Conservation (phyloP, 2,797 vertebrate genomes). For the Lagodon rhomboides region DNA sequence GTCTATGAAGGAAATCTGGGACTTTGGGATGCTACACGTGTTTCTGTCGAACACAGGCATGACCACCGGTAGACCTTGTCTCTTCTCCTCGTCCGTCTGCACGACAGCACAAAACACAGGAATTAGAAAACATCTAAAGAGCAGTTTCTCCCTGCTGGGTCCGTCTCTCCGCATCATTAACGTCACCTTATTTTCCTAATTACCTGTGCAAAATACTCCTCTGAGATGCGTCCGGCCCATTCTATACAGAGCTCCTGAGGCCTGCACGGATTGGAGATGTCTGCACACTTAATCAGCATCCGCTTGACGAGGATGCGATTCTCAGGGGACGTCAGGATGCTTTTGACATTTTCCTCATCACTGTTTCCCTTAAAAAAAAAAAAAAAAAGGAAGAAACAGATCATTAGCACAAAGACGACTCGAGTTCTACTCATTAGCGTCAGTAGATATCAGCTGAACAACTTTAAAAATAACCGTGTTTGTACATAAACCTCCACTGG, state of each 20-base stretch:
- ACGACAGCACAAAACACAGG: constrained; percentile 75
- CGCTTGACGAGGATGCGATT: constrained; percentile 96
- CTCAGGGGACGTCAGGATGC: constrained; percentile 90
- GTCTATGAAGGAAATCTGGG: constrained; percentile 99
- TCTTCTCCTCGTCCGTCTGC: constrained; percentile 97
- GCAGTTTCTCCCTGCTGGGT: not conserved
- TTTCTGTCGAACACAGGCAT: constrained; percentile 98
- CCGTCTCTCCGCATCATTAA: not conserved
- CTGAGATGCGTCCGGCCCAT: constrained; percentile 97
- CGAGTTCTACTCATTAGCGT: not conserved
- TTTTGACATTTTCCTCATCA: constrained; percentile 88
- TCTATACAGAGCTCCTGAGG: constrained; percentile 93
- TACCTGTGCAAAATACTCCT: constrained; percentile 99
- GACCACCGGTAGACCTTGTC: constrained; percentile 92
- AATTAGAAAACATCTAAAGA: not conserved
- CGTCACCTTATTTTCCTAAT: constrained; percentile 7
- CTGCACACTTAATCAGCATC: constrained; percentile 98
- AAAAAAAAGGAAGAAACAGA: constrained; percentile 16
- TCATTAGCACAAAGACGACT: constrained; percentile 39
- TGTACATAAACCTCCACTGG: constrained; percentile 2
- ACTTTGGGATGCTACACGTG: constrained; percentile 97
- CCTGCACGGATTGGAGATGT: constrained; percentile 96
- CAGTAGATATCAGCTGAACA: constrained; percentile 13
- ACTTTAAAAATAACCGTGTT: constrained; percentile 36
- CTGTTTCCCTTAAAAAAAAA: constrained; percentile 77